Percentiles rank a stretch among this genome's conserved stretches.
Evolutionary conservation across 2,888 invertebrate genomes (phyloP).

Genomic region (Meiosimyza decipiens): DNA sequence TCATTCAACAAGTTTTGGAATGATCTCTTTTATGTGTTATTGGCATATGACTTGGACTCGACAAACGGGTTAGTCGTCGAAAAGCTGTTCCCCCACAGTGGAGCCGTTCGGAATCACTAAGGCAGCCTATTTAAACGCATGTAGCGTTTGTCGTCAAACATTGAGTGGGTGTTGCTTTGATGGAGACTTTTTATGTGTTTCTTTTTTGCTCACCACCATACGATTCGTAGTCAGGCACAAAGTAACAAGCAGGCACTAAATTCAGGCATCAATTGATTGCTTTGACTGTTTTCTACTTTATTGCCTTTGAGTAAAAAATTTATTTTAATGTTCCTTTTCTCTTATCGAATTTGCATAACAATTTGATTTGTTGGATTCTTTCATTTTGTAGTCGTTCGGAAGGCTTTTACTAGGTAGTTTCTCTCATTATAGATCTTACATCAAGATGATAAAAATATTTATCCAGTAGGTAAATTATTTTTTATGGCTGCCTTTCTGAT

Average conservation of each 20-base stretch:
- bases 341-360: too few relatives aligned
- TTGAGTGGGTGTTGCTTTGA: slow-evolving; percentile 54
- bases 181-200: slow-evolving; percentile 29
- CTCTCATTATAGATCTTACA: too few relatives aligned
- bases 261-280: too few relatives aligned
- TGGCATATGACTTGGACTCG: slow-evolving; percentile 12
- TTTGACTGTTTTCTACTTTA: slow-evolving; percentile 40
- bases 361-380: too few relatives aligned
- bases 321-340: slow-evolving; percentile 7
- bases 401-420: too few relatives aligned
- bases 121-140: slow-evolving; percentile 6
- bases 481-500: slow-evolving; percentile 45
- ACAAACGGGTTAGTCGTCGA: slow-evolving; percentile 33
- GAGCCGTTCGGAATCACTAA: slow-evolving; percentile 1
- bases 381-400: too few relatives aligned
- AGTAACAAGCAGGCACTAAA: too few relatives aligned
- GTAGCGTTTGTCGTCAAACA: slow-evolving; percentile 50
- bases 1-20: slow-evolving; percentile 41
- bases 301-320: slow-evolving; percentile 42
- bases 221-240: slow-evolving; percentile 39
- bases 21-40: slow-evolving; percentile 16
- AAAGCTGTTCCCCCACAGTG: slow-evolving; percentile 25
- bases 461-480: slow-evolving; percentile 40
- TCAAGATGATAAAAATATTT: slow-evolving; percentile 36
- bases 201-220: slow-evolving; percentile 34